Percentiles rank a stretch among this genome's conserved stretches.
phyloP scores from a whole-genome alignment of 2,888 invertebrate genomes.

The Epistrophella euchroma region DNA sequence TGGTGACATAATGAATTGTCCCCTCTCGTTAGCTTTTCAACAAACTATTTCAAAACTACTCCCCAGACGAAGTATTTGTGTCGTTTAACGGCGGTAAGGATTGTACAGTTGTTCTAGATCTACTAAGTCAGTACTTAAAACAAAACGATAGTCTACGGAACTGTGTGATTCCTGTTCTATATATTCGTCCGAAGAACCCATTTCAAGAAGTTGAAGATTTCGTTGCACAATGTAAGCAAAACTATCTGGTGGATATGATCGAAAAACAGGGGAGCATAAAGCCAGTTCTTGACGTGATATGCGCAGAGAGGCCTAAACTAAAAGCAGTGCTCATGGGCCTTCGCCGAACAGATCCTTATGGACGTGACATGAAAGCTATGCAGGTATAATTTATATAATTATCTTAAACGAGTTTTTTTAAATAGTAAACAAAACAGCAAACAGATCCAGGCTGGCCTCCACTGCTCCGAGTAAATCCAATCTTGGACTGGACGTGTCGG shows the following conservation, averaged over 20 bases:
- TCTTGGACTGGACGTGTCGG: slow-evolving; percentile 95
- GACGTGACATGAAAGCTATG: slow-evolving; percentile 87
- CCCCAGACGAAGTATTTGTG: slow-evolving; percentile 91
- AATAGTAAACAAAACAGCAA: slow-evolving; percentile 84
- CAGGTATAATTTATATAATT: slow-evolving; percentile 85
- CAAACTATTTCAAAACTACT: slow-evolving; percentile 87
- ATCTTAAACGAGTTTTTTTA: slow-evolving; percentile 59
- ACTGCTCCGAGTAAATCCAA: slow-evolving; percentile 93
- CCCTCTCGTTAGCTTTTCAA: slow-evolving; percentile 85
- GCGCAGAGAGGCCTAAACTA: slow-evolving; percentile 86
- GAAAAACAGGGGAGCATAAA: slow-evolving; percentile 90
- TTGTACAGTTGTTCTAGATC: slow-evolving; percentile 95
- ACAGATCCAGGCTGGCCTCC: slow-evolving; percentile 97
- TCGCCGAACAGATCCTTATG: slow-evolving; percentile 93
- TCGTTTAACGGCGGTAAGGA: slow-evolving; percentile 99
- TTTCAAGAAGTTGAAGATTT: slow-evolving; percentile 95
- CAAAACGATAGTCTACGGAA: slow-evolving; percentile 82
- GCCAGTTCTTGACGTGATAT: slow-evolving; percentile 87
- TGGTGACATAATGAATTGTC: slow-evolving; percentile 9
- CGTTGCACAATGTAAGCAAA: slow-evolving; percentile 88
- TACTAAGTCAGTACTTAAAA: slow-evolving; percentile 83
- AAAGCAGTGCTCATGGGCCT: slow-evolving; percentile 97
- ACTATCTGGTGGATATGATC: slow-evolving; percentile 90
- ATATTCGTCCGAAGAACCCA: slow-evolving; percentile 91
- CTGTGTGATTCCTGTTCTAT: slow-evolving; percentile 86